Evolutionary conservation across 2,113 vertebrate species (phyloP), one percentile per base, ranked within the genome.

Genomic region (Oxyura jamaicensis): DNA sequence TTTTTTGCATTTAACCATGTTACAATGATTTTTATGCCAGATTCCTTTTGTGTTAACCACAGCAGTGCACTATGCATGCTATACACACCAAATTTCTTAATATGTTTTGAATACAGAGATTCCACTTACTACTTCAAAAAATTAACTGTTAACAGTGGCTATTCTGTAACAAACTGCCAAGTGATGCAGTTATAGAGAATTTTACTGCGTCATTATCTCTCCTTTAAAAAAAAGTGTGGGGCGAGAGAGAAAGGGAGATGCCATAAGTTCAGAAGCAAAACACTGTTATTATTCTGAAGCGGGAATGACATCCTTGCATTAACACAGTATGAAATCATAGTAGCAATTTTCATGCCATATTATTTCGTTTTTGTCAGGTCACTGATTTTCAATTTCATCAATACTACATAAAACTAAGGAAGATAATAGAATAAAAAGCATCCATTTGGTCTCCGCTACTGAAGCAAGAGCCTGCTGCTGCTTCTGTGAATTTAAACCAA

Each of bases 361-460:
- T 97, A 97, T 97, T 97, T 95, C 88, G 94, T 76, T 96, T 97
- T 96, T 96, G 93, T 97, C 96, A 95, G 96, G 96, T 97, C 97
- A 97, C 93, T 93, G 96, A 91, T 91, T 97, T 97, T 97, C 97
- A 97, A 95, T 97, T 97, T 97, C 88, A 96, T 97, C 96, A 95
- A 95, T 96, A 96, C 87, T 94, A 76, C 77, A 91, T 94, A 93
- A 96, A 95, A 85, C 85, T 46, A 87, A 95, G 87, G 91, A 56
- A 95, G 89, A 88, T 91, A 95, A 95, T 73, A 85, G 74, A 97
- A 96, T 95, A 91, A 95, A 94, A 96, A 83, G 48, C 82, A 83
- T 92, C 60, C 77, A 77, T 77, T 90, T 19, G 2, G 52, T 88
- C 29, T 62, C 55, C 39, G 35, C 74, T 44, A 60, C 35, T 20